Evolutionary conservation across 2,888 invertebrate genomes (phyloP).

Genomic region (Tiphia femorata): DNA sequence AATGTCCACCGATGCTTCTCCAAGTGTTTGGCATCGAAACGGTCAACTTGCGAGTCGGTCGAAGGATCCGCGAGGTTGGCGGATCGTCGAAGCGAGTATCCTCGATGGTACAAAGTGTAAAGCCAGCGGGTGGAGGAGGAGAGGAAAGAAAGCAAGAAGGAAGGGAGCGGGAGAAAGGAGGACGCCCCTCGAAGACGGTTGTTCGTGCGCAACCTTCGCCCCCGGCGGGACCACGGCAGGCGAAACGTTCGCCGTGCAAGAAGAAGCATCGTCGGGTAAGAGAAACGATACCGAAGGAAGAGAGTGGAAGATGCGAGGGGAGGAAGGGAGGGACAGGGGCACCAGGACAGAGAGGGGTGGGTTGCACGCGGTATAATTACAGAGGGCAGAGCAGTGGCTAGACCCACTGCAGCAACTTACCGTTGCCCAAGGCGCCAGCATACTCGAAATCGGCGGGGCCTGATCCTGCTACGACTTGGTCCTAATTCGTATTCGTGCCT

Average conservation of each 20-base stretch:
- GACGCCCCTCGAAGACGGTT: slow-evolving; percentile 37
- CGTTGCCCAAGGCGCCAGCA: slow-evolving; percentile 54
- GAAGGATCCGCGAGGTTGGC: neutral
- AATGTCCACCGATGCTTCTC: no score
- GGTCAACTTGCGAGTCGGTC: no score
- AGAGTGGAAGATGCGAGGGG: slow-evolving; percentile 3
- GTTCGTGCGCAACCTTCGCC: slow-evolving; percentile 47
- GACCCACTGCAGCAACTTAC: slow-evolving; percentile 58
- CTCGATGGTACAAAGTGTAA: no score
- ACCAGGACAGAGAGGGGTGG: slow-evolving; percentile 39
- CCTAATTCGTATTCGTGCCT: slow-evolving; percentile 64
- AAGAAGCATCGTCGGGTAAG: slow-evolving; percentile 39
- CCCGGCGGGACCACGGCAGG: slow-evolving; percentile 49
- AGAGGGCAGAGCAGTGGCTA: slow-evolving; percentile 64
- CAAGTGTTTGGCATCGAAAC: no score
- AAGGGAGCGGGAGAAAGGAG: slow-evolving; percentile 15
- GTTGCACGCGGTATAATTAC: slow-evolving; percentile 59
- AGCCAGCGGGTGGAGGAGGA: neutral
- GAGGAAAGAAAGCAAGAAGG: neutral
- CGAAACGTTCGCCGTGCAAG: slow-evolving; percentile 43
- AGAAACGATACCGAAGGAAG: slow-evolving; percentile 27
- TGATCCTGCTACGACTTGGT: slow-evolving; percentile 43
- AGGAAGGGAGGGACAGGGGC: slow-evolving; percentile 28
- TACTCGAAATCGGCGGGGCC: slow-evolving; percentile 55
- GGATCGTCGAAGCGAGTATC: neutral